Evolutionary conservation across 2,113 vertebrate species (phyloP).

Genomic region (Gavialis gangeticus): DNA sequence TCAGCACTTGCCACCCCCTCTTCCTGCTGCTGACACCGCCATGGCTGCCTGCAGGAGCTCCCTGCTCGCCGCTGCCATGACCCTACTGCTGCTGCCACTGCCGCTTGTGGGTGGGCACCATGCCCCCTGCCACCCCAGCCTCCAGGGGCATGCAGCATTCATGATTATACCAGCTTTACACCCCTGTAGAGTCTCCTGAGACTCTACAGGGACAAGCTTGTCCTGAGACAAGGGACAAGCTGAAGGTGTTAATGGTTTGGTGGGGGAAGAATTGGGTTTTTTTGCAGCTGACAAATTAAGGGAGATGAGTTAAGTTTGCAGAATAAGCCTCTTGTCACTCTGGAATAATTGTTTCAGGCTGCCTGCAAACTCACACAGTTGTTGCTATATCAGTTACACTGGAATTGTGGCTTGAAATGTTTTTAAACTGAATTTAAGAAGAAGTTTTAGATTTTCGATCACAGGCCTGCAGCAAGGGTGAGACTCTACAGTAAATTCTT

Average conservation of each 20-base stretch:
- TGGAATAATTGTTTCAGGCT: constrained; percentile 3
- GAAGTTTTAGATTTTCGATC: background rate
- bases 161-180: background rate
- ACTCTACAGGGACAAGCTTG: background rate
- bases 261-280: background rate
- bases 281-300: background rate
- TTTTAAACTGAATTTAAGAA: background rate
- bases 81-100: too few relatives aligned
- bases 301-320: background rate
- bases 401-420: background rate
- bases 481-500: background rate
- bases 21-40: too few relatives aligned
- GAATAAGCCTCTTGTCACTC: background rate
- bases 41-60: too few relatives aligned
- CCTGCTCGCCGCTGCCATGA: too few relatives aligned
- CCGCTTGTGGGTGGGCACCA: too few relatives aligned
- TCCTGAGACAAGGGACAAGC: background rate
- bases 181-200: background rate
- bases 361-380: constrained; percentile 3
- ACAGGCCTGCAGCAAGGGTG: background rate
- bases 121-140: too few relatives aligned
- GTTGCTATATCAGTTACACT: background rate
- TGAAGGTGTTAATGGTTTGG: background rate
- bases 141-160: too few relatives aligned
- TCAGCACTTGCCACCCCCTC: too few relatives aligned